Evolutionary conservation across 2,888 invertebrate species (phyloP).

Genomic region (Nomada fabriciana): DNA sequence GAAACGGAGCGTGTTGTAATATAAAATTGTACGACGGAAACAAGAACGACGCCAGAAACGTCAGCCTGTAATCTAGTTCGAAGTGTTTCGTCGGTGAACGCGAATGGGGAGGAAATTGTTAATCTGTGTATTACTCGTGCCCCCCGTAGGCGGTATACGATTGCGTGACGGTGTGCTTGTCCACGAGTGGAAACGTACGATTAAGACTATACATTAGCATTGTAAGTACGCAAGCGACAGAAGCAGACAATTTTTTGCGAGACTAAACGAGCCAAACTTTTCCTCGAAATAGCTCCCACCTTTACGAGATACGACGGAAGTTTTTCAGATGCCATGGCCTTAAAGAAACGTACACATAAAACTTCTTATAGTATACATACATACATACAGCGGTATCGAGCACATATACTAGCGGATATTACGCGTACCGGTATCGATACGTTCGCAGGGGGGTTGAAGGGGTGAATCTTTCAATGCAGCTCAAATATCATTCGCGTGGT

Average conservation of each 20-base stretch:
- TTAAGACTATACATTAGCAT: constrained; percentile 48
- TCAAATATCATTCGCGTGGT: constrained; percentile 22
- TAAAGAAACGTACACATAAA: constrained; percentile 55
- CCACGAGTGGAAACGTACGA: constrained; percentile 22
- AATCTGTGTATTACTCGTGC: constrained; percentile 24
- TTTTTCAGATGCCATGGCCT: constrained; percentile 61
- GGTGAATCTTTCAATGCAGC: constrained; percentile 34
- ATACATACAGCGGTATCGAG: constrained; percentile 43
- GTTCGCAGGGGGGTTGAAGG: neutral
- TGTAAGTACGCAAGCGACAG: constrained; percentile 36
- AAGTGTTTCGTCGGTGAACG: neutral
- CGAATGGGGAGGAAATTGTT: neutral
- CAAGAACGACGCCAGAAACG: no score
- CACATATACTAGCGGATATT: constrained; percentile 20
- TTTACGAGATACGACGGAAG: constrained; percentile 29
- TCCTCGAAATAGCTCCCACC: constrained; percentile 29
- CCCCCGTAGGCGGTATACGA: constrained; percentile 38
- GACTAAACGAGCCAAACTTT: constrained; percentile 25
- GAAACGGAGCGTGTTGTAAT: neutral
- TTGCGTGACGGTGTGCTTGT: constrained; percentile 43
- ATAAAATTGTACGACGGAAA: constrained; percentile 9
- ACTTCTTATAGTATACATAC: constrained; percentile 44
- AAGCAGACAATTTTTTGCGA: constrained; percentile 26
- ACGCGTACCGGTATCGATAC: constrained; percentile 21
- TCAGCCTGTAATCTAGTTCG: neutral